Conservation (phyloP, 2,797 vertebrate species). For the Nannoperca obscura region DNA sequence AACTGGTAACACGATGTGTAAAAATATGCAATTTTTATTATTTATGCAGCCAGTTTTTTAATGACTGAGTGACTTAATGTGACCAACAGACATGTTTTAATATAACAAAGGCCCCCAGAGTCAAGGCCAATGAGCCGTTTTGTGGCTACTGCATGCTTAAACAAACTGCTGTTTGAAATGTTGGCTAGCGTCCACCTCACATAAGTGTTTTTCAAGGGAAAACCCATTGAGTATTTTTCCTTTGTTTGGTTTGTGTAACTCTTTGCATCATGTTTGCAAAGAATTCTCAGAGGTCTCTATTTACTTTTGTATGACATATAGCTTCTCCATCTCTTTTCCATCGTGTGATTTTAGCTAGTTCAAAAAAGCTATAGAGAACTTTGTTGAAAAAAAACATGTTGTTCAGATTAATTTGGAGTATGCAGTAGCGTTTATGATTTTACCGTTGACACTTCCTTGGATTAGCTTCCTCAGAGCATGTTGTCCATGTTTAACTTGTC, state of each 20-base stretch:
- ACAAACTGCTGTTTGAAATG: slow-evolving; percentile 38
- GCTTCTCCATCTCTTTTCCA: neutral
- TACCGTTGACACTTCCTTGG: slow-evolving; percentile 44
- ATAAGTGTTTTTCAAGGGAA: slow-evolving; percentile 44
- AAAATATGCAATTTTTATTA: slow-evolving; percentile 54
- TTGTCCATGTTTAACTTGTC: slow-evolving; percentile 36
- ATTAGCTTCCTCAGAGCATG: slow-evolving; percentile 20
- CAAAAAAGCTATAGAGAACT: neutral
- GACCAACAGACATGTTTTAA: slow-evolving; percentile 42
- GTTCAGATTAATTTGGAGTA: slow-evolving; percentile 20
- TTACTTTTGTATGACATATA: neutral
- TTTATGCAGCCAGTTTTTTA: slow-evolving; percentile 39
- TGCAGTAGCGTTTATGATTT: slow-evolving; percentile 35
- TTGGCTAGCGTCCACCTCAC: slow-evolving; percentile 32
- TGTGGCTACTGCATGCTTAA: slow-evolving; percentile 53
- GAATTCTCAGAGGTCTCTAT: neutral
- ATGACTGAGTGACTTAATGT: slow-evolving; percentile 37
- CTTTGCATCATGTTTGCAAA: slow-evolving; percentile 24
- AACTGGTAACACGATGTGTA: slow-evolving; percentile 17
- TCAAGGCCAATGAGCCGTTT: slow-evolving; percentile 45
- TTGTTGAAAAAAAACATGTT: slow-evolving; percentile 18
- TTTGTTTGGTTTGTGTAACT: slow-evolving; percentile 11
- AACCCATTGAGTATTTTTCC: slow-evolving; percentile 2
- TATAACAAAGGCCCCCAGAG: slow-evolving; percentile 38
- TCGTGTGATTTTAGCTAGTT: neutral